Conservation (phyloP, 2,888 invertebrate genomes). For the Ptycholaimellus sp. region DNA sequence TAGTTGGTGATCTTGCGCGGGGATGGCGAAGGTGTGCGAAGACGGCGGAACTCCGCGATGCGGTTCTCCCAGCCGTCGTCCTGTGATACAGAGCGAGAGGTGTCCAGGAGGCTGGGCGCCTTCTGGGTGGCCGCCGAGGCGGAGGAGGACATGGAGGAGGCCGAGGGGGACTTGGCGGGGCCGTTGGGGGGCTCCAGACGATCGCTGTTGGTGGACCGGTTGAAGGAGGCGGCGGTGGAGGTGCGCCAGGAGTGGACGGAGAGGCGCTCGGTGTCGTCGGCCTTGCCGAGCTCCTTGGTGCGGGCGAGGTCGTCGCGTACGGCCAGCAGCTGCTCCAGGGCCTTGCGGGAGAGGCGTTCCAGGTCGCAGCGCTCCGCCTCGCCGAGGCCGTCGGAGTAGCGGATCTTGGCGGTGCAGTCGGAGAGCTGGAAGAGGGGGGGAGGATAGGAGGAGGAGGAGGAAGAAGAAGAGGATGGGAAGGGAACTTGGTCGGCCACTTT, state of each 20-base stretch:
- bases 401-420: neutral
- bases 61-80: too few relatives aligned
- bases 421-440: slow-evolving; percentile 1
- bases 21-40: slow-evolving; percentile 6
- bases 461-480: neutral
- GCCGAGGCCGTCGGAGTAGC: neutral
- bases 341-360: neutral
- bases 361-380: neutral
- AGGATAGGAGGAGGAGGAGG: neutral
- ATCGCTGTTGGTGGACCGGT: too few relatives aligned
- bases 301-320: slow-evolving; percentile 7
- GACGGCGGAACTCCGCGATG: too few relatives aligned
- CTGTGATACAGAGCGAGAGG: too few relatives aligned
- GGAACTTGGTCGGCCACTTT: slow-evolving; percentile 20
- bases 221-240: too few relatives aligned
- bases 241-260: too few relatives aligned
- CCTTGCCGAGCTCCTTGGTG: slow-evolving; percentile 5
- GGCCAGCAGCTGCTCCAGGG: slow-evolving; percentile 5
- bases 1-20: slow-evolving; percentile 11
- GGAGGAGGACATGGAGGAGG: too few relatives aligned
- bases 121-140: too few relatives aligned
- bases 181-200: too few relatives aligned
- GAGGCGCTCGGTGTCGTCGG: too few relatives aligned
- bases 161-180: too few relatives aligned
- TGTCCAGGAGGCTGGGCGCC: too few relatives aligned